Percentiles rank a stretch among this genome's conserved stretches.
Conservation (phyloP, 2,888 invertebrate genomes). For the Lasioglossum zephyrum region DNA sequence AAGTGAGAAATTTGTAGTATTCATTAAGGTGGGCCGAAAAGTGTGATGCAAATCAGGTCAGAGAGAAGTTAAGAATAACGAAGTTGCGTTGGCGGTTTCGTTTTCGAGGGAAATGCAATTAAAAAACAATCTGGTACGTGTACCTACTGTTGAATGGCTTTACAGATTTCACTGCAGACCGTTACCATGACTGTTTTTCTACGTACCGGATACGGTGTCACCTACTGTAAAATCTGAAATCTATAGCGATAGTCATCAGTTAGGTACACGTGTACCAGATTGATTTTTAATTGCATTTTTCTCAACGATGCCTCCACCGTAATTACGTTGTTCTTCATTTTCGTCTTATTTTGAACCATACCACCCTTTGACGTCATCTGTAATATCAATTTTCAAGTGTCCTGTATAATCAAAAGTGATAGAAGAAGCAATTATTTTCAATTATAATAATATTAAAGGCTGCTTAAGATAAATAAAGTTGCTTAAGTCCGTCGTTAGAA, state of each 20-base stretch:
- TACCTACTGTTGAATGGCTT: background rate
- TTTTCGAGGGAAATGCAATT: background rate
- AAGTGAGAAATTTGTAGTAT: background rate
- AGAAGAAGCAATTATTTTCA: background rate
- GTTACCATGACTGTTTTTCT: background rate
- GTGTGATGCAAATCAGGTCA: background rate
- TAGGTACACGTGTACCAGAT: background rate
- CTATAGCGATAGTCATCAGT: background rate
- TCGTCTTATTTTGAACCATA: background rate
- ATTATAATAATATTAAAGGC: too few relatives aligned
- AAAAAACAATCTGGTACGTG: slow-evolving; percentile 2
- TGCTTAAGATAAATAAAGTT: background rate
- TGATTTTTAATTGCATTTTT: slow-evolving; percentile 3
- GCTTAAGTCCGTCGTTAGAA: background rate
- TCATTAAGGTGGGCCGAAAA: background rate
- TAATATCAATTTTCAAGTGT: background rate
- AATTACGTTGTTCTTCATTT: background rate
- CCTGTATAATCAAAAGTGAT: background rate
- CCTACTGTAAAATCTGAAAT: background rate
- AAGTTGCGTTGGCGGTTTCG: background rate
- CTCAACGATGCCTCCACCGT: background rate
- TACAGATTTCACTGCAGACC: slow-evolving; percentile 1
- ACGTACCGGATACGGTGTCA: background rate
- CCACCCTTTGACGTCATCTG: background rate
- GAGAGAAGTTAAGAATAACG: background rate